phyloP scores from a whole-genome alignment of 2,888 invertebrate species.

The Folsomia manolachei region DNA sequence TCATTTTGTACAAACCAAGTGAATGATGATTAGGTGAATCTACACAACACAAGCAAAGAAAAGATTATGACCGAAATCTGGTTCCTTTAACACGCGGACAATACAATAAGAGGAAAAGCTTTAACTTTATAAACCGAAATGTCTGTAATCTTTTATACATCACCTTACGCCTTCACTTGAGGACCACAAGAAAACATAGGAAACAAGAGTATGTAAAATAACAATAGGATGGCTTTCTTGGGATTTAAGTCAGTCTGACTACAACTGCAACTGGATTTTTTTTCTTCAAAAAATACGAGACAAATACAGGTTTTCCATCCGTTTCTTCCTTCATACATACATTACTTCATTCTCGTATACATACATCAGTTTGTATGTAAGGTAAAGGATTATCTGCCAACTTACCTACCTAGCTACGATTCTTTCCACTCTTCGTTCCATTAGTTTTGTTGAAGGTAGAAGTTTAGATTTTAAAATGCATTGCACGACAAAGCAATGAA shows the following conservation, averaged over 20 bases:
- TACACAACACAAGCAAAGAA: background rate
- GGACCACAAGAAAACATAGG: background rate
- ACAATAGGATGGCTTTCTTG: background rate
- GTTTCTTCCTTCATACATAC: background rate
- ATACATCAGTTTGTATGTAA: no score
- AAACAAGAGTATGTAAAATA: background rate
- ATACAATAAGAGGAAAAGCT: constrained; percentile 6
- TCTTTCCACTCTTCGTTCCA: background rate
- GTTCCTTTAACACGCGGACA: constrained; percentile 8
- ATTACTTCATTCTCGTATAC: background rate
- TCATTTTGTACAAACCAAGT: background rate
- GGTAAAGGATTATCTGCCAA: background rate
- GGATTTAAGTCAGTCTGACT: background rate
- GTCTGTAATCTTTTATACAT: background rate
- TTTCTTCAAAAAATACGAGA: background rate
- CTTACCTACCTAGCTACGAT: background rate
- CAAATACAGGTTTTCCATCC: constrained; percentile 1
- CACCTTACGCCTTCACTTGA: background rate
- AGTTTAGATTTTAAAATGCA: background rate
- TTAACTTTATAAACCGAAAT: background rate
- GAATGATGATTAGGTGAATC: constrained; percentile 10
- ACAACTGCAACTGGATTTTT: background rate
- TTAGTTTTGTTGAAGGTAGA: background rate
- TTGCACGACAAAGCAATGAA: background rate
- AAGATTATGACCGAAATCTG: constrained; percentile 17